A percentile compares a stretch with the other conserved stretches of the same genome.
Evolutionary conservation across 2,113 vertebrate genomes (phyloP).

Genomic region (Poeciliopsis prolifica): DNA sequence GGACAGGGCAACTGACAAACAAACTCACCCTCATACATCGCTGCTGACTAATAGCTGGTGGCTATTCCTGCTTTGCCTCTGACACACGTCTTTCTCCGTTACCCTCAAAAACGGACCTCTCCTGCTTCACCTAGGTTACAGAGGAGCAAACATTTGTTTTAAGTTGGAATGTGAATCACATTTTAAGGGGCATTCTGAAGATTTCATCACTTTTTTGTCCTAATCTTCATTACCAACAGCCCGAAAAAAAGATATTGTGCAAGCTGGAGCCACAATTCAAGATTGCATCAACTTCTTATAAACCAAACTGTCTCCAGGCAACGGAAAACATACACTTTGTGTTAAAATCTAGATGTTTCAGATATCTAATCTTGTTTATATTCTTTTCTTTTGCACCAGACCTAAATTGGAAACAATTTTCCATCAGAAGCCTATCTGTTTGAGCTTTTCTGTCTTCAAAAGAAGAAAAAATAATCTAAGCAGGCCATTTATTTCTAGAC

Average conservation of each 20-base stretch:
- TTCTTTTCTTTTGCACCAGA: slow-evolving; percentile 44
- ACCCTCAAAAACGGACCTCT: slow-evolving; percentile 33
- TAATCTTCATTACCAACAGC: slow-evolving; percentile 7
- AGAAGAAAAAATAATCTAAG: background rate
- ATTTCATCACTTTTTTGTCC: background rate
- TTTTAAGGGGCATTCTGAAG: background rate
- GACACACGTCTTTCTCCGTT: slow-evolving; percentile 52
- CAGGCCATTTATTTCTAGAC: background rate
- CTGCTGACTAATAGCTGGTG: slow-evolving; percentile 40
- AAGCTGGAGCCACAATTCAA: background rate
- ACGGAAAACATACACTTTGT: slow-evolving; percentile 38
- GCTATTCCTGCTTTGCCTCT: slow-evolving; percentile 34
- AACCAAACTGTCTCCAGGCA: slow-evolving; percentile 55
- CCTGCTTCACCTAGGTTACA: background rate
- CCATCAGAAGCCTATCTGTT: background rate
- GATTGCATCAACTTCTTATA: slow-evolving; percentile 52
- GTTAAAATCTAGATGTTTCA: slow-evolving; percentile 31
- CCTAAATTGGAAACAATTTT: slow-evolving; percentile 17
- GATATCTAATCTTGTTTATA: slow-evolving; percentile 54
- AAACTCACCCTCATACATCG: slow-evolving; percentile 42
- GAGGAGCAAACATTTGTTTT: background rate
- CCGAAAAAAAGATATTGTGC: slow-evolving; percentile 37
- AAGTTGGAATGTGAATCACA: background rate
- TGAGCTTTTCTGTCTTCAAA: background rate
- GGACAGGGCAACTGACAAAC: slow-evolving; percentile 32